Evolutionary conservation across 2,888 invertebrate species (phyloP), one percentile per base, ranked within the genome.

Genomic region (Mimas tiliae): DNA sequence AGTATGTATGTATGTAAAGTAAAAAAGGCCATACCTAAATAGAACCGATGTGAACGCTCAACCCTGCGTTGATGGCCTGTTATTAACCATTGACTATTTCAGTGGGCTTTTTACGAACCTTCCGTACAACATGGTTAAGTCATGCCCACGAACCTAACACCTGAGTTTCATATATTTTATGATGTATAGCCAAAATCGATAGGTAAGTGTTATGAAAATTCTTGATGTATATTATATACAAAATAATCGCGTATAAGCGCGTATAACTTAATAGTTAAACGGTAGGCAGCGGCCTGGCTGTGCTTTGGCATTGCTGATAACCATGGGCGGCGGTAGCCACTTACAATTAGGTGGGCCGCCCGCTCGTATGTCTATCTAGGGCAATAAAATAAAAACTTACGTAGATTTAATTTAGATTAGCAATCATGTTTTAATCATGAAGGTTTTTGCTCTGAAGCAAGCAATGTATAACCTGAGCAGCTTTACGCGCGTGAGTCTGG

Each of bases 31-130:
- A 9, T 53, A 53, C 50, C 33, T n/a, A 48, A 21, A 63, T 16
- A n/a, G 42, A 21, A 16, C 19, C 14, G 42, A 21, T 64, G 27
- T 19, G 42, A 27, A 27, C 42, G 42, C 21, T 27, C 53, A 42
- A 64, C 53, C 12, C 12, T 21, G 42, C 52, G 33, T 27, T 62
- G 52, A 63, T 11, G 52, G 53, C 45, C 19, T 45, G 63, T 51
- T 42, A 33, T 51, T 47, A 52, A 19, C 38, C 33, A 51, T 34
- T 66, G 63, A 66, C 63, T 66, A 66, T 66, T 66, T 63, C 63
- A 66, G 52, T 53, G 45, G 53, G 34, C 53, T 53, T 53, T 64
- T 53, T 64, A 64, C 53, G 53, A 42, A 64, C 27, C 53, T 27
- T 64, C 42, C 52, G 62, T 27, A 21, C 45, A 64, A 63, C 51